These are phyloP conservation scores for Temnopleurus reevesii DNA, from an alignment of 53 echinoderm and acorn worm species.

Conservation along the genomic window DNA sequence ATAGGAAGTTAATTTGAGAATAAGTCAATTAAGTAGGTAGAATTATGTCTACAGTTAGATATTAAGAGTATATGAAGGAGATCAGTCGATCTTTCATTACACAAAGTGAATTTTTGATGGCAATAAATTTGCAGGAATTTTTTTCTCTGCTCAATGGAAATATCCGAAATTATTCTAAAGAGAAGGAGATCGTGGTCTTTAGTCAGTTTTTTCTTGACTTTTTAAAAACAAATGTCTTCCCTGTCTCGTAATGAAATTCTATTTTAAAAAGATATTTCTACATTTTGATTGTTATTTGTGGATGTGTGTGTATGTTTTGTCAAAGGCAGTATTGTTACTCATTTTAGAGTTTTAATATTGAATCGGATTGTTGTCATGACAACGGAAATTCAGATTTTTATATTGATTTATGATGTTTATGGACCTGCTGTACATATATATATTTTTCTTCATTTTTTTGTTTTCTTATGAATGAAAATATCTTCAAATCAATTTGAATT, in stretches of 20 bases:
- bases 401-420: not conserved
- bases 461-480: not conserved
- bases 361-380: not conserved
- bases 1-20: too few species aligned
- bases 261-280: conserved; percentile 21
- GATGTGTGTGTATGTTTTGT: conserved; percentile 20
- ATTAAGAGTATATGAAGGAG: too few species aligned
- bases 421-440: conserved; percentile 34
- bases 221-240: conserved; percentile 1
- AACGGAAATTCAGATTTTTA: conserved; percentile 3
- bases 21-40: not conserved
- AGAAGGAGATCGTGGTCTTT: too few species aligned
- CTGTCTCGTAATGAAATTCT: not conserved
- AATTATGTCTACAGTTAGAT: too few species aligned
- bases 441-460: conserved; percentile 11
- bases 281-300: conserved; percentile 19
- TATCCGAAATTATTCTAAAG: not conserved
- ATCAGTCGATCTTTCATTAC: not conserved
- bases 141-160: not conserved
- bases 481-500: conserved; percentile 3
- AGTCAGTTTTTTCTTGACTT: not conserved
- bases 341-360: not conserved
- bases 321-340: conserved; percentile 26
- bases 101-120: not conserved
- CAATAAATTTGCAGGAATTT: not conserved